Base-by-base conservation (phyloP, 2,888 invertebrate genomes). In the Oxytorus armatus region DNA sequence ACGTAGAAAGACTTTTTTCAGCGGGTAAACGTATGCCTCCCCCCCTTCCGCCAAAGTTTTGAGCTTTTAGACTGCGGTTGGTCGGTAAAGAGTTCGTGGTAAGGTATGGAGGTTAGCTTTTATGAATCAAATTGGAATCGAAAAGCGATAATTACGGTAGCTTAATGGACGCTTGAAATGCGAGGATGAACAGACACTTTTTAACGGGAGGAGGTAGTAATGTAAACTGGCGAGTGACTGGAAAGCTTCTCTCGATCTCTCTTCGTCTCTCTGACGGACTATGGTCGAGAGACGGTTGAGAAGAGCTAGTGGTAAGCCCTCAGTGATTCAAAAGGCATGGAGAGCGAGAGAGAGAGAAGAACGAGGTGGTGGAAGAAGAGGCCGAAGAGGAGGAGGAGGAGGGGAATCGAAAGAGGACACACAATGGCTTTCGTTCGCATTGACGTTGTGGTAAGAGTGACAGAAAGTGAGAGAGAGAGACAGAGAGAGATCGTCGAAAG, bases 141-240 rank as follows among this genome's bases (percentile, higher is more conserved):
- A 90, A 89, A 86, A 86, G 85, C 88, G 88, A 89, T 90, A 90
- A 90, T 90, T 90, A 87, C 86, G 83, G 81, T 73, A 82, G 77
- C 86, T 82, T 90, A 90, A 90, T 90, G 88, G 88, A 84, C 85
- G 85, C 82, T 88, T 88, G 88, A 88, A 89, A 90, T 87, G 85
- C 85, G 51, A 57, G 75, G 63, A 76, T 76, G 75, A 75, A 83
- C 72, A 68, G 82, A 83, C 82, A 77, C 77, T 63, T 77, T 78
- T 63, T 63, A 33, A 49, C 75, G 75, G 82, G 77, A 76, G 74
- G 82, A 76, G 25, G 77, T 47, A 87, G 86, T 89, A 90, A 91
- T 90, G 88, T 89, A 90, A 90, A 88, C 88, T 87, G 88, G 88
- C 87, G 88, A 87, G 86, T 82, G 80, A 68, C 81, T 82, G 84